phyloP scores from a whole-genome alignment of 64 coral and sea anemone species.

The Exaiptasia diaphana region DNA sequence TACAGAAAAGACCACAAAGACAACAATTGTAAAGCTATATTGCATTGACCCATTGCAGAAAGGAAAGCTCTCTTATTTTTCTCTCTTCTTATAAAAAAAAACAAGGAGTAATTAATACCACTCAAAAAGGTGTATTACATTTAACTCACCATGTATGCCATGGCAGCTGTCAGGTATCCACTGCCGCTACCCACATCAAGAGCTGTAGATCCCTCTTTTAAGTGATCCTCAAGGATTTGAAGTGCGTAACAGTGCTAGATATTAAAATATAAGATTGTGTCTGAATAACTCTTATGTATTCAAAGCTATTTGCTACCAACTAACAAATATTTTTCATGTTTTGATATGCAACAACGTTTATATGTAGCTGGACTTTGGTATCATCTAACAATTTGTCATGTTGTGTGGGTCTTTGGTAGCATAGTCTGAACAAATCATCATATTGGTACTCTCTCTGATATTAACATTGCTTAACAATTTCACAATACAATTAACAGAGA shows the following conservation, averaged over 20 bases:
- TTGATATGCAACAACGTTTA: no score
- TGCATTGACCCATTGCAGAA: neutral
- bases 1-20: neutral
- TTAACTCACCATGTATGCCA: conserved; percentile 92
- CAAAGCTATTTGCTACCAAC: no score
- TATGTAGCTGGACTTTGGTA: no score
- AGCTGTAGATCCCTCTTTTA: conserved; percentile 69
- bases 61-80: neutral
- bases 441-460: no score
- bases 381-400: no score
- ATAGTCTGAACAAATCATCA: no score
- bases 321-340: no score
- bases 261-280: neutral
- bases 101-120: neutral
- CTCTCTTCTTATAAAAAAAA: neutral
- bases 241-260: conserved; percentile 79
- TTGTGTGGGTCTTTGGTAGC: no score
- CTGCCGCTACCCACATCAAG: conserved; percentile 88
- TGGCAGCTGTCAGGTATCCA: conserved; percentile 88
- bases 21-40: neutral
- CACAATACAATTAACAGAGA: no score
- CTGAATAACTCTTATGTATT: no score
- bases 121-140: no score
- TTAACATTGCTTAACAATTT: no score
- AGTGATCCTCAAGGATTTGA: conserved; percentile 69